Percentiles rank a stretch among this genome's conserved stretches.
Evolutionary conservation across 2,888 invertebrate species (phyloP).

Genomic region (Pseudococcus longispinus): DNA sequence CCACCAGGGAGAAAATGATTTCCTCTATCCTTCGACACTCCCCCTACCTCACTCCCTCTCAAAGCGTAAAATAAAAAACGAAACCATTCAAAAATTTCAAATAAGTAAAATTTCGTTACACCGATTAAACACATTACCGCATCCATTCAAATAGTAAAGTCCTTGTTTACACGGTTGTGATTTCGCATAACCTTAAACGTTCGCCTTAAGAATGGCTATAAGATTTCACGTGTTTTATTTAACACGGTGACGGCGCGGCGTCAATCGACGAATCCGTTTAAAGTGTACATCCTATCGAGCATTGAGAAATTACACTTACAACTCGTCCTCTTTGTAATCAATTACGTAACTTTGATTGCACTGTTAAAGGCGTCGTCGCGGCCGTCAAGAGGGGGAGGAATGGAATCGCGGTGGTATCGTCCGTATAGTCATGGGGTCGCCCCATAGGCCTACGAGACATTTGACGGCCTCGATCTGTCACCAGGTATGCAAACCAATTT

Average conservation of each 20-base stretch:
- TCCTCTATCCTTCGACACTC: neutral
- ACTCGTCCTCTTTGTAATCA: conserved; percentile 13
- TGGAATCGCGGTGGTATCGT: neutral
- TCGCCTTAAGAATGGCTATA: neutral
- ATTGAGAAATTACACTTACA: neutral
- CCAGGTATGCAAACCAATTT: neutral
- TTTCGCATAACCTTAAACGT: conserved; percentile 36
- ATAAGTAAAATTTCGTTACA: conserved; percentile 11
- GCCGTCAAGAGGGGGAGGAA: neutral
- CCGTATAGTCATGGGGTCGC: neutral
- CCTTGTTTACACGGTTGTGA: conserved; percentile 44
- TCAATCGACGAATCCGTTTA: neutral
- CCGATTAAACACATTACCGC: conserved; percentile 14
- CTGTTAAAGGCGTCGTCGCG: neutral
- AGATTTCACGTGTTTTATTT: conserved; percentile 1
- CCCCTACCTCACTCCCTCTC: neutral
- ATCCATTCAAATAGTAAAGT: neutral
- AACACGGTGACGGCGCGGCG: neutral
- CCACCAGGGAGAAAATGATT: neutral
- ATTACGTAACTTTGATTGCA: neutral
- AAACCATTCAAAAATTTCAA: conserved; percentile 2
- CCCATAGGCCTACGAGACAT: conserved; percentile 1
- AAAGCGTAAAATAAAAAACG: neutral
- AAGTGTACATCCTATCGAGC: conserved; percentile 24
- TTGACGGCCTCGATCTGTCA: conserved; percentile 40